Evolutionary conservation across 2,113 vertebrate species (phyloP).

Genomic region (Rhabdornis inornatus): DNA sequence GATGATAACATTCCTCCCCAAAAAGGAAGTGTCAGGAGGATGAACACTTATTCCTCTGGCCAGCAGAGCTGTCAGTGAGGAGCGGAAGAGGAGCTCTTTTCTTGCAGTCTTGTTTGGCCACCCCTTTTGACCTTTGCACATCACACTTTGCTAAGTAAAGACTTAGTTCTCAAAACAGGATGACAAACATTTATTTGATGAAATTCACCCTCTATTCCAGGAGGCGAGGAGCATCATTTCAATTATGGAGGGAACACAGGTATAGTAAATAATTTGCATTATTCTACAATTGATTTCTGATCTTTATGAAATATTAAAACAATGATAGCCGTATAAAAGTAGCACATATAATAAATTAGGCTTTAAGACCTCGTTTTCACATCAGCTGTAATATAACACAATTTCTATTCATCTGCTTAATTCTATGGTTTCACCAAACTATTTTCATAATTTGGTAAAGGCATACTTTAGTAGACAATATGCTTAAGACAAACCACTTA

Average conservation of each 20-base stretch:
- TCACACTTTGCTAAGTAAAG: not conserved
- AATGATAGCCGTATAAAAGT: not conserved
- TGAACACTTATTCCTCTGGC: not conserved
- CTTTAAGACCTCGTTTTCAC: not conserved
- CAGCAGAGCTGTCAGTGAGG: not conserved
- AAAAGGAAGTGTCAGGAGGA: not conserved
- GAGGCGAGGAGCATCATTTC: not conserved
- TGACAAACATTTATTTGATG: not conserved
- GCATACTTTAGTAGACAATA: not conserved
- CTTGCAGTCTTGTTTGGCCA: not conserved
- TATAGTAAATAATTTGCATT: slow-evolving; percentile 6
- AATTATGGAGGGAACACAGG: slow-evolving; percentile 1
- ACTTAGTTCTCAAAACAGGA: not conserved
- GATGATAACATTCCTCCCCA: not conserved
- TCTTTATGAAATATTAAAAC: not conserved
- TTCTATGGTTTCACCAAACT: not conserved
- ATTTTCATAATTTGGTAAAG: not conserved
- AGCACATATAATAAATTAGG: not conserved
- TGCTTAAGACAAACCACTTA: not conserved
- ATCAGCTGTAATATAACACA: not conserved
- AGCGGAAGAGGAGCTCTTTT: not conserved
- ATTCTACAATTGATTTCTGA: not conserved
- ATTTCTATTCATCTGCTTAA: not conserved
- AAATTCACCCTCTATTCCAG: slow-evolving; percentile 11
- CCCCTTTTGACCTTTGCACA: not conserved